Conservation (phyloP, 2,797 vertebrate genomes). For the Chrosomus eos region DNA sequence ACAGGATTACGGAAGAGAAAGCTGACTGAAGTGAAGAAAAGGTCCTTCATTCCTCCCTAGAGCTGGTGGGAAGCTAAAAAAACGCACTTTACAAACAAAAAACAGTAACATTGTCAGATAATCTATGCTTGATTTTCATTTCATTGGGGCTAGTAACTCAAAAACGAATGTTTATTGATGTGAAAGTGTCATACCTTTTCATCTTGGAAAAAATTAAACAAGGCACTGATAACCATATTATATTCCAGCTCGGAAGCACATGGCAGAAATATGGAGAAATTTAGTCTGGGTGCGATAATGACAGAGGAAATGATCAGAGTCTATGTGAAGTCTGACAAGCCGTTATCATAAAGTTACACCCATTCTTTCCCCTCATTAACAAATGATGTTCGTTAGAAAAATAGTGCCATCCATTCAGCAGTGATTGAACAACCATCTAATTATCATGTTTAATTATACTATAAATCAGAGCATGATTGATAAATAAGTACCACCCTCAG, state of each 20-base stretch:
- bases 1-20: neutral
- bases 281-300: slow-evolving; percentile 47
- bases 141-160: neutral
- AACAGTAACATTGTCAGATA: neutral
- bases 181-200: neutral
- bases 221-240: neutral
- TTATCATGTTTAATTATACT: slow-evolving; percentile 61
- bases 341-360: slow-evolving; percentile 55
- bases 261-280: slow-evolving; percentile 6
- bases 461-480: slow-evolving; percentile 59
- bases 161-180: neutral
- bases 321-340: slow-evolving; percentile 51
- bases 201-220: neutral
- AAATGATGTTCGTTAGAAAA: slow-evolving; percentile 61
- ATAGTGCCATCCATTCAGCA: slow-evolving; percentile 59
- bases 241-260: slow-evolving; percentile 8
- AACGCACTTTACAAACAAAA: neutral
- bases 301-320: slow-evolving; percentile 35
- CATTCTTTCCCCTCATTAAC: slow-evolving; percentile 60
- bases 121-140: neutral
- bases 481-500: slow-evolving; percentile 54
- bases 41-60: neutral
- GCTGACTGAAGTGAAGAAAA: neutral
- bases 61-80: neutral
- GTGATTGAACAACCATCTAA: slow-evolving; percentile 61